phyloP scores from a whole-genome alignment of 2,113 vertebrate species.

The Rhabdornis inornatus region DNA sequence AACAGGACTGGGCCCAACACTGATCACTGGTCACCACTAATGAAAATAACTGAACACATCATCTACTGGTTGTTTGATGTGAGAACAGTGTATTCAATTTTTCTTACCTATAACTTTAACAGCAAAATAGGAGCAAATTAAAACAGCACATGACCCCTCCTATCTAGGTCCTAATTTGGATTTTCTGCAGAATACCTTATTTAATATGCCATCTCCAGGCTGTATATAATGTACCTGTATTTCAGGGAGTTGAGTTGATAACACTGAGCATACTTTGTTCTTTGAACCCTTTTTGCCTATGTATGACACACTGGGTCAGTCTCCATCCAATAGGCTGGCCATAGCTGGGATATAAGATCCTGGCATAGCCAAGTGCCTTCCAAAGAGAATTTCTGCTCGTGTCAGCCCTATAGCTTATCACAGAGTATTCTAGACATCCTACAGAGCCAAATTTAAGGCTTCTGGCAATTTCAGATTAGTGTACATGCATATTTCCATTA shows the following conservation, averaged over 20 bases:
- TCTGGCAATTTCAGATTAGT: background rate
- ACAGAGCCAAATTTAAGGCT: background rate
- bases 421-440: background rate
- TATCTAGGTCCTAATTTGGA: background rate
- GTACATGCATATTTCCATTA: background rate
- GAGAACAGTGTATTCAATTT: background rate
- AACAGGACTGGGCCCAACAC: background rate
- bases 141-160: background rate
- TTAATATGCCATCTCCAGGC: background rate
- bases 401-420: background rate
- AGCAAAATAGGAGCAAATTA: background rate
- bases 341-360: background rate
- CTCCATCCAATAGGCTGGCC: background rate
- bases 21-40: background rate
- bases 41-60: background rate
- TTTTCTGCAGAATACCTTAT: background rate
- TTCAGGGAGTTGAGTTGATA: background rate
- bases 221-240: background rate
- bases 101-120: background rate
- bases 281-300: background rate
- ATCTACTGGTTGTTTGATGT: background rate
- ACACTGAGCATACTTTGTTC: background rate
- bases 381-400: background rate
- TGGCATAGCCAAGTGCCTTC: background rate
- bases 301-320: background rate